These are phyloP conservation scores for Andrena chrysosceles DNA, from an alignment of 2,888 invertebrate species.

Conservation along the genomic window DNA sequence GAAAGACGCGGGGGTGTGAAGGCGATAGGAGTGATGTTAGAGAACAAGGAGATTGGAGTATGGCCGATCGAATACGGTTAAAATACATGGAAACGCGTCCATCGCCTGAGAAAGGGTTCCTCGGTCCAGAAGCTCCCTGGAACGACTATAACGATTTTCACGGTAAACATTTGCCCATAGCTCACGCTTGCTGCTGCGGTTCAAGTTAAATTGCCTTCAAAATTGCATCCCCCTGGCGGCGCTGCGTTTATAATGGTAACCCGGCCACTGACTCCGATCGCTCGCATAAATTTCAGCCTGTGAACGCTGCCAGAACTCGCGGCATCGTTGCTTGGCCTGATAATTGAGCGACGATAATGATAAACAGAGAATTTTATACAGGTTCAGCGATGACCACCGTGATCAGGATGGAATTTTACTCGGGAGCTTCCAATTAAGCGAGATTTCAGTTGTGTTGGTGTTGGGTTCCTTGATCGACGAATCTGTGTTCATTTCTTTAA, in stretches of 20 bases:
- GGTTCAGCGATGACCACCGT: not conserved
- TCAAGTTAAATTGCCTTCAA: conserved; percentile 76
- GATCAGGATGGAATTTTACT: not conserved
- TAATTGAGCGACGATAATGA: conserved; percentile 64
- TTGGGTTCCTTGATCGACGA: not conserved
- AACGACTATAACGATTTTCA: conserved; percentile 70
- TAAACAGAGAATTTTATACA: conserved; percentile 39
- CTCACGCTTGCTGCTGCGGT: conserved; percentile 64
- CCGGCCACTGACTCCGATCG: conserved; percentile 50
- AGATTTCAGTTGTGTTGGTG: not conserved
- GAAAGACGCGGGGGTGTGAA: not conserved
- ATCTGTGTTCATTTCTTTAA: not conserved
- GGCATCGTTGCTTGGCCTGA: conserved; percentile 20
- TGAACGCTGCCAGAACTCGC: conserved; percentile 39
- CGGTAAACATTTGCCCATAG: conserved; percentile 68
- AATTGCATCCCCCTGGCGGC: conserved; percentile 66
- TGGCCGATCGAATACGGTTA: not conserved
- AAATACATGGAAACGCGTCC: conserved; percentile 5
- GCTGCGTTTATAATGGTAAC: conserved; percentile 55
- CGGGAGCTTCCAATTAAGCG: not conserved
- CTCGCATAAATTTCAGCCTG: conserved; percentile 64
- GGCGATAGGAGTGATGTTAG: not conserved
- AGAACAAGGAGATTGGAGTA: not conserved
- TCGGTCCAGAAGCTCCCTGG: conserved; percentile 39
- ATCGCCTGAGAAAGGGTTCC: conserved; percentile 37